Conservation (phyloP, 2,888 invertebrate genomes). For the Hypomecis punctinalis region DNA sequence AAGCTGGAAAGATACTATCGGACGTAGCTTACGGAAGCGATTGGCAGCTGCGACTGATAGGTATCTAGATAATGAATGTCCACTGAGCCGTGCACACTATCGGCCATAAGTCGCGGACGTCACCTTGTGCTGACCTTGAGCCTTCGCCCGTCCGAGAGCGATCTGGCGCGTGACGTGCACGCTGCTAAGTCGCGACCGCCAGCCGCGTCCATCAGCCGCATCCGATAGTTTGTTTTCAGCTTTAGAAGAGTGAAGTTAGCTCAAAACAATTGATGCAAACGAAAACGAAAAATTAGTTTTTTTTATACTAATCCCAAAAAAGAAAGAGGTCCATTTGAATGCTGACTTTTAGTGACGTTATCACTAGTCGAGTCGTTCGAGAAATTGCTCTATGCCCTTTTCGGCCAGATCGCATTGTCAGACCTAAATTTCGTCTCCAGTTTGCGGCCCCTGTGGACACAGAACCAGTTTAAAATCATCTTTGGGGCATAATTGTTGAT, state of each 20-base stretch:
- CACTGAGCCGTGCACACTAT: no score
- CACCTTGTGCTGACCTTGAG: no score
- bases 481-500: slow-evolving; percentile 99
- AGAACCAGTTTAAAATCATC: slow-evolving; percentile 94
- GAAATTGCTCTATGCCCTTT: slow-evolving; percentile 98
- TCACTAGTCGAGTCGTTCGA: slow-evolving; percentile 97
- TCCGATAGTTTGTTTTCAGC: no score
- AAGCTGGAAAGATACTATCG: no score
- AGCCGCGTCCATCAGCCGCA: no score
- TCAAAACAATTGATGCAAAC: slow-evolving; percentile 66
- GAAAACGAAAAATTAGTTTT: slow-evolving; percentile 62
- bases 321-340: slow-evolving; percentile 77
- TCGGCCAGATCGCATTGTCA: slow-evolving; percentile 96
- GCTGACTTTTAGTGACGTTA: slow-evolving; percentile 90
- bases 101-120: no score
- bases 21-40: no score
- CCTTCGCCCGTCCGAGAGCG: no score
- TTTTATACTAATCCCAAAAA: slow-evolving; percentile 45
- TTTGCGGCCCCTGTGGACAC: slow-evolving; percentile 92
- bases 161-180: no score
- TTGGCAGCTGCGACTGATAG: no score
- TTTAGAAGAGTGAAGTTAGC: slow-evolving; percentile 54
- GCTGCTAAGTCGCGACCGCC: no score
- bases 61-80: no score
- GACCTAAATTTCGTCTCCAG: slow-evolving; percentile 91